Base-by-base conservation (phyloP, 2,888 invertebrate genomes). In the Ormyrus rosae region DNA sequence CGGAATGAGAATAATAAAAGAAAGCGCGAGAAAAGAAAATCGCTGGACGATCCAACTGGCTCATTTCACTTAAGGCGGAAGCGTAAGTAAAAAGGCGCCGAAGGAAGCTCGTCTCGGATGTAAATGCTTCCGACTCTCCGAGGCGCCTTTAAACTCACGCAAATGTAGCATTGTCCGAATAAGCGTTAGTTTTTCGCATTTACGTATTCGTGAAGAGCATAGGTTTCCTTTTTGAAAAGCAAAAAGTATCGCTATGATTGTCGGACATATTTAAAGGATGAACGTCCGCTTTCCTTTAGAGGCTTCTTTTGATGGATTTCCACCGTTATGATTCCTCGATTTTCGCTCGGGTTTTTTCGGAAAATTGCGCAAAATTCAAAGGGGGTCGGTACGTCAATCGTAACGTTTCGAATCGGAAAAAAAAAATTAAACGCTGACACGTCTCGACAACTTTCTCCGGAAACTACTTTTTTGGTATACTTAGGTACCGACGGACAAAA, bases 311-410 rank as follows among this genome's bases (percentile, higher is more conserved):
- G 2, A 68, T 71, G 80, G 51, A 74, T 78, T 78, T 74, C 53
- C 61, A 69, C 80, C 72, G 74, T 78, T 78, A 68, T 77, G 60
- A 78, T 71, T 80, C 80, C 71, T 72, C 74, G 56, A 79, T 71
- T 82, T 80, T 78, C 71, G 76, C 76, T 80, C 76, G 79, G 72
- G 70, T 76, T 72, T 78, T 78, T 80, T 82, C 80, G 77, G 61
- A 68, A 68, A 76, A 56, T 51, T 51, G 68, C 48, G 69, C 58
- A 77, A 34, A 34, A 34, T 34, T 34, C 34, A 4, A 34, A 4
- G 58, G 64, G 68, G 65, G 74, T 78, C 77, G 80, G 71, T 82
- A 70, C 70, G 77, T 77, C 48, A 34, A 50, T 73, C n/a, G 56
- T 51, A 48, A 60, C 51, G 63, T 53, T 65, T 53, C 6, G 53